Conservation (phyloP, 2,113 vertebrate genomes). For the Lasiurus borealis region DNA sequence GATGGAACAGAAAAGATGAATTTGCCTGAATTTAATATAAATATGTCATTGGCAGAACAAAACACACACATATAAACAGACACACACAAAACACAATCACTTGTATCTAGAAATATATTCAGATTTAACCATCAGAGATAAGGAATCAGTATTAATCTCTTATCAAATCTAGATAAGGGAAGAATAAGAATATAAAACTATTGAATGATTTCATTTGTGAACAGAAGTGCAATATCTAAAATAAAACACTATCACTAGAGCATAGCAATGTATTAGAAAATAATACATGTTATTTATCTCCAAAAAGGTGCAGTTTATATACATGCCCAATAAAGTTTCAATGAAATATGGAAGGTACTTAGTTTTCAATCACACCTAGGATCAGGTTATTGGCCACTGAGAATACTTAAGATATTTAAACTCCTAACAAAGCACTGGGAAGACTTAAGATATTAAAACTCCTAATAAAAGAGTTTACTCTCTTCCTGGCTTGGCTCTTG, state of each 20-base stretch:
- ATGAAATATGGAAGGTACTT: too few relatives aligned
- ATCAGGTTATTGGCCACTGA: too few relatives aligned
- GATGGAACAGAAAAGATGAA: neutral
- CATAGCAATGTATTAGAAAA: neutral
- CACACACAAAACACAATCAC: neutral
- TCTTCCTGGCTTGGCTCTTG: too few relatives aligned
- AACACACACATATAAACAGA: neutral
- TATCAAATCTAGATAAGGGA: neutral
- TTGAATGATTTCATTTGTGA: constrained; percentile 16
- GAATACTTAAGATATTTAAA: too few relatives aligned
- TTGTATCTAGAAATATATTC: neutral
- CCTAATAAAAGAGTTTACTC: too few relatives aligned
- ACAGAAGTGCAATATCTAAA: neutral
- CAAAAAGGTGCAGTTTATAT: too few relatives aligned
- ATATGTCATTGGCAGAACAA: neutral
- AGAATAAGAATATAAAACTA: constrained; percentile 5
- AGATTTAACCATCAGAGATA: neutral
- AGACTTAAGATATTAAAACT: too few relatives aligned
- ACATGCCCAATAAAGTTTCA: too few relatives aligned
- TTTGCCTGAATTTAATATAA: neutral
- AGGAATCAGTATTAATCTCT: neutral
- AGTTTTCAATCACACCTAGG: too few relatives aligned
- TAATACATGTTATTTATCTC: neutral
- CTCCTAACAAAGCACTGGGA: too few relatives aligned
- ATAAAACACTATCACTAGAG: constrained; percentile 5